Conservation (phyloP, 1,140 invertebrate genomes). For the Drosophila azteca region DNA sequence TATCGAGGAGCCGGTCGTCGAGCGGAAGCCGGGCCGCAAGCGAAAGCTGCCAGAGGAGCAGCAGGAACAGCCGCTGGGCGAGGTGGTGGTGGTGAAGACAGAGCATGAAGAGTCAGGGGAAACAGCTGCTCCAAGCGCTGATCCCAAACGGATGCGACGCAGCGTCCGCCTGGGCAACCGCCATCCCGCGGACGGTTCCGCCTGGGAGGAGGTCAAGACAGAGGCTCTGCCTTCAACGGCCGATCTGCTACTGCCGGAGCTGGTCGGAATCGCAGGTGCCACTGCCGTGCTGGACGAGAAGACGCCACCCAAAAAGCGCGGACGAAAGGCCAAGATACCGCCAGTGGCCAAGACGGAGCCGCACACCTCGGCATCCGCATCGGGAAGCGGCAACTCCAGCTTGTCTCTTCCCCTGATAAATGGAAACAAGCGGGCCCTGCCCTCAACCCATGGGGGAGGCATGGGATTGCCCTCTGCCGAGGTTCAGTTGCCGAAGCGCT, state of each 20-base stretch:
- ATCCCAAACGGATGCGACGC: slow-evolving; percentile 61
- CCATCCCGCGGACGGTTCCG: slow-evolving; percentile 30
- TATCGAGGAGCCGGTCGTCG: slow-evolving; percentile 37
- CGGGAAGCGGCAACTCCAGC: slow-evolving; percentile 1
- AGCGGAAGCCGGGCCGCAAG: slow-evolving; percentile 66
- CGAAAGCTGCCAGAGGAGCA: slow-evolving; percentile 60
- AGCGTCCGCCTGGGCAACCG: slow-evolving; percentile 77
- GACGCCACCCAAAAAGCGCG: slow-evolving; percentile 79
- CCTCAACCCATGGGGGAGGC: background rate
- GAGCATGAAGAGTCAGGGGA: slow-evolving; percentile 48
- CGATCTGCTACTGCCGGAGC: background rate
- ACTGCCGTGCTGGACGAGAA: slow-evolving; percentile 60
- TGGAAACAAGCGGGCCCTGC: slow-evolving; percentile 48
- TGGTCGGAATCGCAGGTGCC: background rate
- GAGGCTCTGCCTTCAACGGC: slow-evolving; percentile 21
- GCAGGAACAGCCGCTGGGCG: slow-evolving; percentile 1
- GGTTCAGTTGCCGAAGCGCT: slow-evolving; percentile 72
- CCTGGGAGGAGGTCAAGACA: slow-evolving; percentile 56
- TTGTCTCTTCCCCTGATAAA: slow-evolving; percentile 36
- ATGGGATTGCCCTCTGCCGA: slow-evolving; percentile 1
- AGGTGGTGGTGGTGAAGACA: slow-evolving; percentile 51
- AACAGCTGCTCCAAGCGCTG: slow-evolving; percentile 14
- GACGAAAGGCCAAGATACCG: slow-evolving; percentile 74
- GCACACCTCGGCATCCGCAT: background rate
- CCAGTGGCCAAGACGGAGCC: slow-evolving; percentile 11